phyloP scores from a whole-genome alignment of 1,140 invertebrate genomes.

The Drosophila orena region DNA sequence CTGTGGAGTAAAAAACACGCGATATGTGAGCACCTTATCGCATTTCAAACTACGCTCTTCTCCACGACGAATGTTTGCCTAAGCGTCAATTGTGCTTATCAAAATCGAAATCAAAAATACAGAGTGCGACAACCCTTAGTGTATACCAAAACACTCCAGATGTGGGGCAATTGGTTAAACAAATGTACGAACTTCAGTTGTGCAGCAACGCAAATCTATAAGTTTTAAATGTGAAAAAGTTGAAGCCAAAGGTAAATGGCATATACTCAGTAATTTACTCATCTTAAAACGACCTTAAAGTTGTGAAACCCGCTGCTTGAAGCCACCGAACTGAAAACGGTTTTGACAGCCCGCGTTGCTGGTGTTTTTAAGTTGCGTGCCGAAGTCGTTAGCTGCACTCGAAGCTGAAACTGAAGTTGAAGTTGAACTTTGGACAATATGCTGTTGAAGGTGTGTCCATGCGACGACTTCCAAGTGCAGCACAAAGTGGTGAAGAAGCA shows the following conservation, averaged over 20 bases:
- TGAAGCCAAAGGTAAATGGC: background rate
- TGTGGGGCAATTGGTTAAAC: background rate
- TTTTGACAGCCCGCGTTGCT: slow-evolving; percentile 32
- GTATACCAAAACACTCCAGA: background rate
- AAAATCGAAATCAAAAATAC: slow-evolving; percentile 24
- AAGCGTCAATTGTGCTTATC: slow-evolving; percentile 45
- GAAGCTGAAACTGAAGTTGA: slow-evolving; percentile 72
- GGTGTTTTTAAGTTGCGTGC: slow-evolving; percentile 58
- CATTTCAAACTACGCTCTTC: slow-evolving; percentile 23
- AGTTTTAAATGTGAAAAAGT: background rate
- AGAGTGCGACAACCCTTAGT: background rate
- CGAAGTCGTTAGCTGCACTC: slow-evolving; percentile 6
- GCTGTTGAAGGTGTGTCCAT: slow-evolving; percentile 59
- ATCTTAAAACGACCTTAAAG: slow-evolving; percentile 7
- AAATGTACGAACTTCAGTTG: background rate
- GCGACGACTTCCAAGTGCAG: slow-evolving; percentile 85
- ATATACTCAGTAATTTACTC: background rate
- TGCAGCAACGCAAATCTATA: too few relatives aligned
- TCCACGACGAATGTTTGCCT: slow-evolving; percentile 22
- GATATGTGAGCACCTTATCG: slow-evolving; percentile 31
- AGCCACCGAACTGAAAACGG: slow-evolving; percentile 2
- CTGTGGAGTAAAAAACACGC: background rate
- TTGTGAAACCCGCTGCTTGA: slow-evolving; percentile 15
- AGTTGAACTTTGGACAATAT: slow-evolving; percentile 68
- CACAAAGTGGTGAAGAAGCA: slow-evolving; percentile 86